Evolutionary conservation across 2,888 invertebrate species (phyloP), one percentile per base, ranked within the genome.

Genomic region (Molorchus minor): DNA sequence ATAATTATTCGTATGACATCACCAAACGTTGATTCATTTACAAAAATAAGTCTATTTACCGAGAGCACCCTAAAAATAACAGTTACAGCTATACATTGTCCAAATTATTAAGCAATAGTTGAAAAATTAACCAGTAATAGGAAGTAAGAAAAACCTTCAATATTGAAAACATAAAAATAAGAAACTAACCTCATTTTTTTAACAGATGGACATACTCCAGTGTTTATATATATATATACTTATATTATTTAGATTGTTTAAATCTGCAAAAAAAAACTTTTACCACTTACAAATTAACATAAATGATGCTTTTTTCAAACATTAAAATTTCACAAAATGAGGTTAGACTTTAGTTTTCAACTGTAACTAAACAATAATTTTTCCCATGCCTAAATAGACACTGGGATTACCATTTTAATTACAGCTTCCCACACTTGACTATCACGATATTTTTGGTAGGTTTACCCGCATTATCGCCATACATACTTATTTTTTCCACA

Each of bases 391-490:
- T n/a, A n/a, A n/a, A n/a, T n/a, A n/a, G n/a, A n/a, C n/a, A n/a
- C n/a, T n/a, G n/a, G n/a, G n/a, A n/a, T n/a, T 25, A 38, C 38
- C 49, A 58, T 60, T 30, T 25, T 52, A 58, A 63, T 69, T 87
- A 86, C 81, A 90, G 84, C 80, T 88, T 88, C 71, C 91, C 91
- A 81, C 91, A 92, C 80, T 86, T 87, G 58, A 88, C 85, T 77
- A 92, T 90, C 72, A 88, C 79, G 75, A 91, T 88, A 73, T 85
- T 87, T 81, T 88, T 88, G 71, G 88, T 89, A 58, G 91, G 91
- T 80, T 91, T 91, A 60, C 92, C 91, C 63, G 89, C 87, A 69
- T 88, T 86, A 81, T 91, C 91, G 68, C 91, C 91, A 71, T 86
- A 87, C 72, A 88, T 88, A 69, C 90, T 89, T 71, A 92, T 89